Evolutionary conservation across 2,797 vertebrate genomes (phyloP), one percentile per base, ranked within the genome.

Genomic region (Diceros bicornis): DNA sequence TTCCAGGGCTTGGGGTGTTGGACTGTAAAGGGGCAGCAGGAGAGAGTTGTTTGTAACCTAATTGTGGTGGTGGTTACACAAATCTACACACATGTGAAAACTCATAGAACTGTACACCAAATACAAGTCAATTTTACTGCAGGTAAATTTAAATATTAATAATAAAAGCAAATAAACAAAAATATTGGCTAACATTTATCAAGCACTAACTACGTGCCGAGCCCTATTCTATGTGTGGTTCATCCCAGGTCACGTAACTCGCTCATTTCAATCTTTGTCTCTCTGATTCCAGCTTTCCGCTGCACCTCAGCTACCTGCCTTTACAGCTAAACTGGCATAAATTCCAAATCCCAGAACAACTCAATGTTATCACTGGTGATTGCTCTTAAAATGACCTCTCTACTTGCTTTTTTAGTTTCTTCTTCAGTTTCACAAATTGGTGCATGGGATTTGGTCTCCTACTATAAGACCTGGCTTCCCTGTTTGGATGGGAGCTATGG

Each of bases 71-170:
- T 17, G 25, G 7, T 66, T 20, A 47, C 32, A 41, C 29, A 25
- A 47, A 83, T 68, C 72, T 29, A 44, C 11, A 29, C 0, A 29
- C 0, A 1, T 50, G 25, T 81, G 64, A 69, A 86, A 82, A 82
- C 27, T 92, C 23, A 61, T 0, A 71, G 85, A 69, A 21, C 21
- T 21, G 10, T 10, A 37, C 9, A 9, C 12, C 16, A 66, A 77
- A 61, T 55, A 37, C 69, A 79, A 86, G 34, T 57, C 29, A 27
- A 66, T 34, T 74, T 82, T 69, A 44, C 16, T 52, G 5, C 27
- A 44, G 57, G 18, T 66, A 44, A 91, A 92, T 57, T 61, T 86
- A 68, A 95, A 82, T 72, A 74, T 25, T 50, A 85, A 72, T 57
- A 74, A 62, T 69, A 91, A 37, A 86, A 92, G 32, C 52, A 78